Base-by-base conservation (phyloP, 1,140 invertebrate species). In the Zeugodacus cucurbitae region DNA sequence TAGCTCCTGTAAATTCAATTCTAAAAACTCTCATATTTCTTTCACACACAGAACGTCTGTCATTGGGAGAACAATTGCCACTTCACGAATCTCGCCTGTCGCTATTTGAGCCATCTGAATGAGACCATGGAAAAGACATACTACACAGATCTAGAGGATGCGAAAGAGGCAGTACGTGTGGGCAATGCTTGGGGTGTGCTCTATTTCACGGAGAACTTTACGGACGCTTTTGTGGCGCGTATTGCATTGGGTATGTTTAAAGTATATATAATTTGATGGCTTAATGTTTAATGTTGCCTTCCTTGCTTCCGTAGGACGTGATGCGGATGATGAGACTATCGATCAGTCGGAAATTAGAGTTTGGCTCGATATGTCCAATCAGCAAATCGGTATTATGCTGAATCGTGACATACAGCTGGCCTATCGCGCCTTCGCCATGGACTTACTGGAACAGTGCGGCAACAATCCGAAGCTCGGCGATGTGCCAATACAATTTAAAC, bases 361-460 rank as follows among this genome's bases (percentile, higher is more conserved):
- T 34, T 97, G 96, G 95, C 94, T 98, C 86, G 98, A 99, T 93
- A 98, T 98, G 96, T 98, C 98, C 54, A 98, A 98, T 95, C 97
- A 98, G 93, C 97, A 98, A 94, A 98, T 98, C 88, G 96, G 97
- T 1, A 95, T 97, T 86, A 96, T 97, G 94, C 94, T 98, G 17
- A 96, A 97, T 91, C 94, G 97, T 86, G 96, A 97, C 93, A 95
- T 98, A 67, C 95, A 97, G 90, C 95, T 96, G 91, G 96, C 97
- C 0, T 97, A 98, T 91, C 94, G 97, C 91, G 95, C 96, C 91
- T 98, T 98, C 90, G 96, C 96, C n/a, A 95, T 96, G 94, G 94
- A 96, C 86, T 94, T 98, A 67, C 91, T 98, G 1, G 92, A 94
- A 4, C 94, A 95, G 34, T 98, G 97, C 91, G 94, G 96, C 7